These are phyloP conservation scores for Salminus brasiliensis DNA, from an alignment of 2,113 vertebrate species.

Conservation along the genomic window DNA sequence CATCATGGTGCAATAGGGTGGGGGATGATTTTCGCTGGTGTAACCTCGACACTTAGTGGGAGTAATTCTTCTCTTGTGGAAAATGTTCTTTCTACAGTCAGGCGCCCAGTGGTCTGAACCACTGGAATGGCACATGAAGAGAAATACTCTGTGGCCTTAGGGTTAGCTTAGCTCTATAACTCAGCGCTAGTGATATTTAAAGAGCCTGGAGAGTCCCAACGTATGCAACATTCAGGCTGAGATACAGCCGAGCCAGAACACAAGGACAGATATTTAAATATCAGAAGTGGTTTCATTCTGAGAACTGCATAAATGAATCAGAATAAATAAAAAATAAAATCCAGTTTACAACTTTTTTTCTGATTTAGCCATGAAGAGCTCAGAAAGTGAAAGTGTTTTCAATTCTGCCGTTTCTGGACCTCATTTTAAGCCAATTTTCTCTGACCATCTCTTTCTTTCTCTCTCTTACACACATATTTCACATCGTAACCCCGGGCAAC, in stretches of 20 bases:
- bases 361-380: background rate
- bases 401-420: background rate
- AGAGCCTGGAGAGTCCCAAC: background rate
- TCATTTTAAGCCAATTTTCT: background rate
- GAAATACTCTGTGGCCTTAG: conserved; percentile 1
- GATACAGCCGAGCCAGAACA: background rate
- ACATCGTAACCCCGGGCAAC: conserved; percentile 24
- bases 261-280: background rate
- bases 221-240: background rate
- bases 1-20: background rate
- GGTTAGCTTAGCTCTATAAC: conserved; percentile 19
- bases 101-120: conserved; percentile 43
- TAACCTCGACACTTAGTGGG: conserved; percentile 39
- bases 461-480: conserved; percentile 7
- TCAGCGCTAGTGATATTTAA: conserved; percentile 12
- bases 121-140: conserved; percentile 7
- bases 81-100: conserved; percentile 18
- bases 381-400: background rate
- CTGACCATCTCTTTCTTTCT: background rate
- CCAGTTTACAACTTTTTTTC: background rate
- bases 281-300: background rate
- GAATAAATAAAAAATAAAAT: too few species aligned
- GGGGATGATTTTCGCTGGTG: conserved; percentile 31
- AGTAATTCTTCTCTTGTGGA: conserved; percentile 42
- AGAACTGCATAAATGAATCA: background rate